A percentile compares a stretch with the other conserved stretches of the same genome.
phyloP scores from a whole-genome alignment of 1,140 invertebrate genomes.

The Oppia nitens region DNA sequence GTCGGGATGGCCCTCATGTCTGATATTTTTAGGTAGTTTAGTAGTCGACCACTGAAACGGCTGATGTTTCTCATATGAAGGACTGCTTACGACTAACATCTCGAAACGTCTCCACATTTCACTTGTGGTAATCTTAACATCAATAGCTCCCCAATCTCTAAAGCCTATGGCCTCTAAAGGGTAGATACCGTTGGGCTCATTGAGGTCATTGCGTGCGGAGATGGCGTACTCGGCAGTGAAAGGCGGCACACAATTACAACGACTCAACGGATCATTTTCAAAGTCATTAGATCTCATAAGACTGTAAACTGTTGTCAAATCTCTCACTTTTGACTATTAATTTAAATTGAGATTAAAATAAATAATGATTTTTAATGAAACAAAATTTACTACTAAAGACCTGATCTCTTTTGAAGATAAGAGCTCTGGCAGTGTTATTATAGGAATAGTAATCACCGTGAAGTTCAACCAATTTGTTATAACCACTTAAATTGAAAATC shows the following conservation, averaged over 20 bases:
- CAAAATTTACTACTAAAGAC: no score
- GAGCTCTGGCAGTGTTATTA: slow-evolving; percentile 27
- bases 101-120: slow-evolving; percentile 30
- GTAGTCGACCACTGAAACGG: slow-evolving; percentile 12
- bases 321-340: slow-evolving; percentile 19
- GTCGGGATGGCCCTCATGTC: not conserved
- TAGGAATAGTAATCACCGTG: slow-evolving; percentile 26
- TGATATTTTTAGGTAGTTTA: not conserved
- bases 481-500: slow-evolving; percentile 29
- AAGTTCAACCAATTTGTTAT: slow-evolving; percentile 24
- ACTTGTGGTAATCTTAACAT: slow-evolving; percentile 27
- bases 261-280: slow-evolving; percentile 10
- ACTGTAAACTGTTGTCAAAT: slow-evolving; percentile 24
- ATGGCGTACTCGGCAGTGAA: slow-evolving; percentile 14
- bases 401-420: slow-evolving; percentile 29
- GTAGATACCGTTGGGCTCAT: slow-evolving; percentile 15
- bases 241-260: slow-evolving; percentile 17
- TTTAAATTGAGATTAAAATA: not conserved
- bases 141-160: slow-evolving; percentile 5
- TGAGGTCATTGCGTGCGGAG: slow-evolving; percentile 15
- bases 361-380: not conserved
- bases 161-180: not conserved
- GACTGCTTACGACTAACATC: slow-evolving; percentile 5
- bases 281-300: slow-evolving; percentile 29
- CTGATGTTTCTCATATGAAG: slow-evolving; percentile 5